phyloP scores from a whole-genome alignment of 2,113 vertebrate genomes.

The Barbus barbus region DNA sequence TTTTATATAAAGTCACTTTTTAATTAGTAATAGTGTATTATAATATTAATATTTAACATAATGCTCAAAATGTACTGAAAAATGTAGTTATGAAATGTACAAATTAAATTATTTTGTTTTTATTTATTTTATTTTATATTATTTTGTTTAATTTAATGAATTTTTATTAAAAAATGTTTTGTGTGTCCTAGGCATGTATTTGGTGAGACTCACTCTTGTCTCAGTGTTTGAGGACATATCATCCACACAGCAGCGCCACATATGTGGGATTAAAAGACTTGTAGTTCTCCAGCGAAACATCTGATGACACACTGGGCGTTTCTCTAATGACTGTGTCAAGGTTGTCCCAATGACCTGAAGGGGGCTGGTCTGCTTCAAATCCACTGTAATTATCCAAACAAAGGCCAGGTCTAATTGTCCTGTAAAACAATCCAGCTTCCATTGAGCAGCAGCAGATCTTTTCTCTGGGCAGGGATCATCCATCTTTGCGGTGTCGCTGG shows the following conservation, averaged over 20 bases:
- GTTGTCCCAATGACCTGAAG: conserved; percentile 55
- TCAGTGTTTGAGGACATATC: not conserved
- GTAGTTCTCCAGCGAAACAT: conserved; percentile 8
- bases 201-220: not conserved
- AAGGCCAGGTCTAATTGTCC: conserved; percentile 62
- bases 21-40: too few relatives aligned
- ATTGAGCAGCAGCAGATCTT: conserved; percentile 55
- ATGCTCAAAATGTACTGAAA: too few relatives aligned
- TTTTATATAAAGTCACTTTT: too few relatives aligned
- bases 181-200: not conserved
- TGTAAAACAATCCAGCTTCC: conserved; percentile 63
- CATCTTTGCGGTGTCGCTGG: conserved; percentile 55
- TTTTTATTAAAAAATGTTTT: not conserved
- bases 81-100: too few relatives aligned
- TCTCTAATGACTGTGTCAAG: conserved; percentile 44
- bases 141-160: too few relatives aligned
- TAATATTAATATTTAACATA: too few relatives aligned
- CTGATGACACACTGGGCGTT: conserved; percentile 30
- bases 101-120: too few relatives aligned
- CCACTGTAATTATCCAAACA: conserved; percentile 65
- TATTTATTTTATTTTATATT: too few relatives aligned
- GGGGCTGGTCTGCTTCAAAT: conserved; percentile 41
- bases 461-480: conserved; percentile 61
- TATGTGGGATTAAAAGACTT: conserved; percentile 18
- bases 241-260: not conserved